Evolutionary conservation across 2,888 invertebrate genomes (phyloP), one percentile per base, ranked within the genome.

Genomic region (Orthosia cruda): DNA sequence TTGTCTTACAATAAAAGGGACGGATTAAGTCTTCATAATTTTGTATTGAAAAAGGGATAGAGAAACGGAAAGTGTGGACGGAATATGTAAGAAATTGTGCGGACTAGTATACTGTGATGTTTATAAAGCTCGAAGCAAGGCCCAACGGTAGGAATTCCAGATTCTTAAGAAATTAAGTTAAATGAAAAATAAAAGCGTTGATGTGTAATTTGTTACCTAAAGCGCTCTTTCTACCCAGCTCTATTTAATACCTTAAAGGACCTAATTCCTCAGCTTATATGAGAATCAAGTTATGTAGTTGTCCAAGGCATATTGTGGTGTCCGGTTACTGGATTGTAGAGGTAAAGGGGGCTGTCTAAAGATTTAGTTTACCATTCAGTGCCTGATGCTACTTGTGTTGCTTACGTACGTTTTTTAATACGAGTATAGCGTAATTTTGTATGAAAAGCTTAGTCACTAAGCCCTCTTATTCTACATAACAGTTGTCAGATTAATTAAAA

Each of bases 1-100:
- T 47, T 71, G 79, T 83, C 58, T 50, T 63, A 86, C 71, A 79
- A 73, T 82, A 72, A 83, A 81, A 67, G 65, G 74, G 59, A 49
- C 71, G 55, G 74, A 50, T 73, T 62, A 61, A 26, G n/a, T 18
- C 71, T 64, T 55, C 63, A 54, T 52, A 62, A 68, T 72, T 11
- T 66, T 61, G 11, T 83, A 12, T 63, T 63, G 54, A n/a, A 66
- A 73, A 57, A 32, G 18, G 47, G 13, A 47, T 45, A 32, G 15
- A 50, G 9, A 55, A 26, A 40, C 16, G 15, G 23, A 20, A 47
- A 58, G 20, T 40, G 55, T 32, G 2, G 4, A 45, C 20, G 13
- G 40, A 47, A 70, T 47, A 67, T 50, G 3, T 20, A 66, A 40
- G 18, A 50, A 26, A 58, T 68, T 57, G 12, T 47, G 68, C 23